phyloP scores from a whole-genome alignment of 2,113 vertebrate species.

The Trichomycterus rosablanca region DNA sequence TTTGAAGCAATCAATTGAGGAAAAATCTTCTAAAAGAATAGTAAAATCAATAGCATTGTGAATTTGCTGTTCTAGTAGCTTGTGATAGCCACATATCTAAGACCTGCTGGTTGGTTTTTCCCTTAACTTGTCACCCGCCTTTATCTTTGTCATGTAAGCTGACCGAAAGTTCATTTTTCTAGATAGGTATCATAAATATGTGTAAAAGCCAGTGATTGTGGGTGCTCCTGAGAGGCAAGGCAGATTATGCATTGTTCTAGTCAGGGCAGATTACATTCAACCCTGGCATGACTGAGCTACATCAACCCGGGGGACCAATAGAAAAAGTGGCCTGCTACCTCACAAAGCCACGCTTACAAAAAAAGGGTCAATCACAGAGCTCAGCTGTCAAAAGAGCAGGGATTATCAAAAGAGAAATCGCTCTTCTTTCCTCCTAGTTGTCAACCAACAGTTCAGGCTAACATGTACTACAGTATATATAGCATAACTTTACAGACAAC shows the following conservation, averaged over 20 bases:
- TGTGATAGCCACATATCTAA: too few species aligned
- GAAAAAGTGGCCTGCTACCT: constrained; percentile 21
- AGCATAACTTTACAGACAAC: constrained; percentile 34
- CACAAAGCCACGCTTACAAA: too few species aligned
- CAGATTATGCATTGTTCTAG: constrained; percentile 46
- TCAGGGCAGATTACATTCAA: constrained; percentile 47
- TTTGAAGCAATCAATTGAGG: too few species aligned
- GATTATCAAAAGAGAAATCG: constrained; percentile 3
- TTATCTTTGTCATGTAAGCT: constrained; percentile 48
- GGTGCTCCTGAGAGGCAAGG: constrained; percentile 43
- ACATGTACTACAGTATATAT: constrained; percentile 30
- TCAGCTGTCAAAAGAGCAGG: too few species aligned
- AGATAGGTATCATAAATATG: constrained; percentile 54
- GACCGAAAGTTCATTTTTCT: constrained; percentile 54
- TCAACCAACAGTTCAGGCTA: constrained; percentile 28
- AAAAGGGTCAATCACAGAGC: constrained; percentile 9
- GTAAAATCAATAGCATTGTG: too few species aligned
- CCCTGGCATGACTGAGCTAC: constrained; percentile 26
- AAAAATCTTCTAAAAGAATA: too few species aligned
- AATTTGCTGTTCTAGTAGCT: too few species aligned
- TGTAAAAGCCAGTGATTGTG: constrained; percentile 55
- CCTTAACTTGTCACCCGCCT: too few species aligned
- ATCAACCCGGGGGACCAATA: constrained; percentile 22
- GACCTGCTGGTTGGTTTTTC: too few species aligned
- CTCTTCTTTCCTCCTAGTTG: constrained; percentile 14